phyloP scores from a whole-genome alignment of 1,140 invertebrate genomes.

The Caenorhabditis briggsae region DNA sequence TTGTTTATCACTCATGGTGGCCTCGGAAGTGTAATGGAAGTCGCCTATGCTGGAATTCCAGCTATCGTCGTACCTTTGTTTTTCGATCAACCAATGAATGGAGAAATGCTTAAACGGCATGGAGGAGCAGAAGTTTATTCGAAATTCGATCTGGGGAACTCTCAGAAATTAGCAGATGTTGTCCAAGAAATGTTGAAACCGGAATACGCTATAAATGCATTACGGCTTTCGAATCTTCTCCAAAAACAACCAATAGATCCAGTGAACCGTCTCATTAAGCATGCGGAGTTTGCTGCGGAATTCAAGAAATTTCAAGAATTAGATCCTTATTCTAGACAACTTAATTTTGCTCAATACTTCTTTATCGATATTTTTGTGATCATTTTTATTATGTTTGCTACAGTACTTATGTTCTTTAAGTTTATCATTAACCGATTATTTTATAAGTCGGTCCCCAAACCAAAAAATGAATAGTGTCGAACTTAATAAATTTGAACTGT shows the following conservation, averaged over 20 bases:
- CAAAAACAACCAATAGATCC: constrained; percentile 45
- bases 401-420: not conserved
- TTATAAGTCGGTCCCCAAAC: too few relatives aligned
- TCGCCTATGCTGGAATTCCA: constrained; percentile 8
- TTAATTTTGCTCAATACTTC: constrained; percentile 22
- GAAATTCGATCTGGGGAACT: constrained; percentile 50
- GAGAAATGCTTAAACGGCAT: constrained; percentile 58
- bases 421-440: too few relatives aligned
- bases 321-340: constrained; percentile 36
- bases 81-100: constrained; percentile 69
- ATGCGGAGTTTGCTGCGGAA: constrained; percentile 56
- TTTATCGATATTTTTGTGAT: constrained; percentile 25
- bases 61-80: constrained; percentile 64
- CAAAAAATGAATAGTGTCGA: too few relatives aligned
- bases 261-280: constrained; percentile 3
- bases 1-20: constrained; percentile 45
- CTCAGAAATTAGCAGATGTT: constrained; percentile 38
- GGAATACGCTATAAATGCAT: constrained; percentile 8
- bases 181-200: constrained; percentile 55
- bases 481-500: too few relatives aligned
- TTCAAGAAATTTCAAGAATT: constrained; percentile 20
- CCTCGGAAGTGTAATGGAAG: constrained; percentile 35
- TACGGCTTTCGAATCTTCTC: constrained; percentile 32
- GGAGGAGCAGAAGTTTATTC: constrained; percentile 60
- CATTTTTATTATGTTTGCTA: not conserved